Evolutionary conservation across 2,888 invertebrate genomes (phyloP), one percentile per base, ranked within the genome.

Genomic region (Oxystoma pomonae): DNA sequence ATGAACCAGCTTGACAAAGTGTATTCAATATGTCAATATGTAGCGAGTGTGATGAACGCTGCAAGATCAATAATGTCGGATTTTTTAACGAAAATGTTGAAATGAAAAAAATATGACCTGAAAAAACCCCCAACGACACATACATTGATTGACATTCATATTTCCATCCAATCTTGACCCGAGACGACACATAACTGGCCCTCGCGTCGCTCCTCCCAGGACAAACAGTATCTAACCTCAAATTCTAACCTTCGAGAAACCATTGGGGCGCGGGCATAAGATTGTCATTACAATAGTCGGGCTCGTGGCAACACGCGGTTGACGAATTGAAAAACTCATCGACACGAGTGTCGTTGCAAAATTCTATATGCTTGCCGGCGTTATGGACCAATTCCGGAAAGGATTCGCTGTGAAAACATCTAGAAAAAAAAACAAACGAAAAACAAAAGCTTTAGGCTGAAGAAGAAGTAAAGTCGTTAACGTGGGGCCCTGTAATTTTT

Each of bases 251-350:
- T 66, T 61, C 60, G 16, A 58, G 60, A 20, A 64, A 20, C 35
- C 35, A 35, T 7, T 35, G 35, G 5, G 35, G 5, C 5, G 35
- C 35, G 35, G 55, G 50, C 51, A 60, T n/a, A 18, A 21, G 57
- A 49, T 82, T 75, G 69, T 75, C 77, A 79, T 89, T 90, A 87
- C 91, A 91, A 84, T 83, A 87, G 84, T 89, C 89, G 79, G 83
- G 82, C 74, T 83, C 77, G 65, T 80, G 79, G 83, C 90, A 90
- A 87, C 90, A 90, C 72, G 73, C 65, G 58, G 73, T 70, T 20
- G 71, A 67, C 55, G 74, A 70, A 69, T 73, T 71, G 61, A 68
- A 68, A 56, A 62, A 57, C 20, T 66, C 58, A 61, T 65, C 69
- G 57, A 51, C 59, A 59, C 64, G 50, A n/a, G 65, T 70, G 59